phyloP scores from a whole-genome alignment of 2,888 invertebrate genomes.

The Entomobrya proxima region DNA sequence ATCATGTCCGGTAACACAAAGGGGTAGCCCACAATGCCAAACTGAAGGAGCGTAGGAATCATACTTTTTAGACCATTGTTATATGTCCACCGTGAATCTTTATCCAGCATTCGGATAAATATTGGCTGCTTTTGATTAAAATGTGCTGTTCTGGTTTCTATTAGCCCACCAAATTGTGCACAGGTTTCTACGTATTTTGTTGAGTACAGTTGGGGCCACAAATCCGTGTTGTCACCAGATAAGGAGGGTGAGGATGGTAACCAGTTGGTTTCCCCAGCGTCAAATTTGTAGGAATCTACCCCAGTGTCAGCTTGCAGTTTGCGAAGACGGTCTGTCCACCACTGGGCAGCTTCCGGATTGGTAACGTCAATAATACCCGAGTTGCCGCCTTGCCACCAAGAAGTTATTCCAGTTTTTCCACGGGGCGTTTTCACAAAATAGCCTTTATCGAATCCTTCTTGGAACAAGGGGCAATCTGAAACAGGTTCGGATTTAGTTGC shows the following conservation, averaged over 20 bases:
- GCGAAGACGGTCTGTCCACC: slow-evolving; percentile 76
- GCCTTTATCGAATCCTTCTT: slow-evolving; percentile 81
- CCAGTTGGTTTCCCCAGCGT: slow-evolving; percentile 87
- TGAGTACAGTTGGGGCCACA: slow-evolving; percentile 64
- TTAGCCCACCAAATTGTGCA: slow-evolving; percentile 79
- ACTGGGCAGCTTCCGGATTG: slow-evolving; percentile 81
- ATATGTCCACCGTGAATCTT: slow-evolving; percentile 79
- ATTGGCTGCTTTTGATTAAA: slow-evolving; percentile 81
- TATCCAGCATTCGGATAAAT: slow-evolving; percentile 88
- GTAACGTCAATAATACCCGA: slow-evolving; percentile 85
- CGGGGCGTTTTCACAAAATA: slow-evolving; percentile 79
- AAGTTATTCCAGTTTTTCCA: slow-evolving; percentile 76
- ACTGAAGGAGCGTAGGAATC: slow-evolving; percentile 79
- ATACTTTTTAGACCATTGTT: slow-evolving; percentile 78
- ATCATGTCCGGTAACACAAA: slow-evolving; percentile 88
- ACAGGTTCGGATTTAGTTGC: not conserved
- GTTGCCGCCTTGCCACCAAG: slow-evolving; percentile 80
- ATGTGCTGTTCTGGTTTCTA: slow-evolving; percentile 86
- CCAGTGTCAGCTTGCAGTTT: slow-evolving; percentile 81
- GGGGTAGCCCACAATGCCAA: slow-evolving; percentile 83
- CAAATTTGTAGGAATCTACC: slow-evolving; percentile 88
- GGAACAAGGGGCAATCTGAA: slow-evolving; percentile 82
- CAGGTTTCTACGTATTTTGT: slow-evolving; percentile 71
- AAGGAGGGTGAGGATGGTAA: too few species aligned
- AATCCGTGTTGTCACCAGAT: not conserved